Base-by-base conservation (phyloP, 1,140 invertebrate species). In the Sycophaga agraensis region DNA sequence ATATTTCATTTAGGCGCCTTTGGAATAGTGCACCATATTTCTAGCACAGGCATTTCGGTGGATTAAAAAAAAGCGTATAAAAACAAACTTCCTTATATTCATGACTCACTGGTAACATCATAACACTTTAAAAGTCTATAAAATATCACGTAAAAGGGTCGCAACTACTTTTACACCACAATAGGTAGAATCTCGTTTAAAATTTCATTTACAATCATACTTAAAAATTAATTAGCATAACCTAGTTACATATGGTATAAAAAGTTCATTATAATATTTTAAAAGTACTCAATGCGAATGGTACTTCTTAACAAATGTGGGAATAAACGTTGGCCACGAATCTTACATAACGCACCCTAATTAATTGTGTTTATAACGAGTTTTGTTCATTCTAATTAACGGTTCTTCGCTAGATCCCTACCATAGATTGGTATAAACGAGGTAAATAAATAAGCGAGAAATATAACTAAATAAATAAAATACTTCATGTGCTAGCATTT, bases 401-500 rank as follows among this genome's bases (percentile, higher is more conserved):
- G 7, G n/a, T 12, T 57, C 24, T 63, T 63, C 42, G 62, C 62
- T 59, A 42, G 62, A 64, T 64, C 56, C 62, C 62, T 64, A 64
- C 50, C 62, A 19, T n/a, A 54, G 40, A 64, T 59, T 40, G 56
- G 56, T 64, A 55, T 54, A 59, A 54, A 59, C 19, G 40, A 58
- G 65, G 66, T 72, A 67, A 65, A 72, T 64, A 70, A 67, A 72
- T 65, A 65, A 56, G 40, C 58, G 37, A 65, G 42, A 61, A 67
- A 43, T 59, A 66, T 63, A 57, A 68, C 39, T 64, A 69, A 68
- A 66, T 73, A 66, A 68, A 70, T 70, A 66, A 46, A 68, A 69
- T 64, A 63, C 49, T 64, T 70, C 46, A 40, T 54, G 57, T 68
- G 68, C 70, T 78, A 81, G 68, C 75, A 77, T 70, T 79, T 80